Conservation (phyloP, 23 tunicate species). For the Phallusia fumigata region DNA sequence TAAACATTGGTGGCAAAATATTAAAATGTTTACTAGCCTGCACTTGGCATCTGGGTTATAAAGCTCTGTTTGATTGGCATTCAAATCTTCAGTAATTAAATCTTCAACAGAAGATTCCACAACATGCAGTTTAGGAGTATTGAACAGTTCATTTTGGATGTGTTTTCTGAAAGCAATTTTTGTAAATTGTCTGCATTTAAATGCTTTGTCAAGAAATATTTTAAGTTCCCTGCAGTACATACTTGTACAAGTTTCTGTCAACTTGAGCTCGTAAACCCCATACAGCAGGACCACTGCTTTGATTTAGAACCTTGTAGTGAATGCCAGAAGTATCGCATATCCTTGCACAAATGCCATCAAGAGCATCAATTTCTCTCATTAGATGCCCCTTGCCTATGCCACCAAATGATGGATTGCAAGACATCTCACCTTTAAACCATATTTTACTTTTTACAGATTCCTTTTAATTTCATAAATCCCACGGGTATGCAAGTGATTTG, state of each 20-base stretch:
- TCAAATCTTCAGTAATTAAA: conserved; percentile 40
- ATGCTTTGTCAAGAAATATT: too few species aligned
- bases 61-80: neutral
- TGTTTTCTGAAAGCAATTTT: conserved; percentile 21
- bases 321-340: conserved; percentile 87
- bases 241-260: conserved; percentile 77
- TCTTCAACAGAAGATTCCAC: conserved; percentile 81
- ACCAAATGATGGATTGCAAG: conserved; percentile 97
- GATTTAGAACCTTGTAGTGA: conserved; percentile 77
- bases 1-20: too few species aligned
- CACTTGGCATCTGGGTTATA: conserved; percentile 49
- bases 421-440: conserved; percentile 75
- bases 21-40: too few species aligned
- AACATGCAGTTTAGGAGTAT: conserved; percentile 57
- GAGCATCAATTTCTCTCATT: conserved; percentile 86
- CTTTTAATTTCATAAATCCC: too few species aligned
- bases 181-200: neutral
- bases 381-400: conserved; percentile 96
- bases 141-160: conserved; percentile 75
- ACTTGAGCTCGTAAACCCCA: conserved; percentile 98
- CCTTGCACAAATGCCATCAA: conserved; percentile 91
- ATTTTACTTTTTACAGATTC: neutral
- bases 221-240: neutral
- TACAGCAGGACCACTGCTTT: conserved; percentile 89
- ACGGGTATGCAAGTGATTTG: too few species aligned